Conservation (phyloP, 2,888 invertebrate species). For the Philaethria dido region DNA sequence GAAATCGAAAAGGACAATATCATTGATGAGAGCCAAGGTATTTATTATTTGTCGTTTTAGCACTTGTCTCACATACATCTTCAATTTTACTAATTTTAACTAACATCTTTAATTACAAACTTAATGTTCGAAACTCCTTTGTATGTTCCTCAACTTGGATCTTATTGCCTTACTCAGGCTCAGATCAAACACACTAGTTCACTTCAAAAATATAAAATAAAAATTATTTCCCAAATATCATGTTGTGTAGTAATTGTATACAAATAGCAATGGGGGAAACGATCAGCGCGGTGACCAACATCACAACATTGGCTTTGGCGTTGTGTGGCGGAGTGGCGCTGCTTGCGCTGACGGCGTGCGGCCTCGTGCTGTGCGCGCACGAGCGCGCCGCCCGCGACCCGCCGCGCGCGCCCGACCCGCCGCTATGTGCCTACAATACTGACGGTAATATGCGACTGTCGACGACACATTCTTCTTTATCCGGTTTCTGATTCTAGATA, state of each 20-base stretch:
- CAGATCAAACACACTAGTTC: background rate
- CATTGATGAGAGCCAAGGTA: constrained; percentile 58
- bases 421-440: constrained; percentile 73
- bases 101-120: background rate
- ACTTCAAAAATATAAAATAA: background rate
- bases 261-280: constrained; percentile 49
- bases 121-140: background rate
- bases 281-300: constrained; percentile 65
- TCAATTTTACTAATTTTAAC: too few species aligned
- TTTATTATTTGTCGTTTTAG: constrained; percentile 27
- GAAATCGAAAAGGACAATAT: constrained; percentile 65
- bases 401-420: constrained; percentile 62
- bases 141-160: too few species aligned
- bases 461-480: too few species aligned
- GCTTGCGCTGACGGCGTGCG: constrained; percentile 75
- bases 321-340: constrained; percentile 75
- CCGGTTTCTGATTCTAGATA: too few species aligned
- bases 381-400: constrained; percentile 59
- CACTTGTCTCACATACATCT: background rate
- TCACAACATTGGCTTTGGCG: constrained; percentile 69
- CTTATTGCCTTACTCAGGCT: background rate
- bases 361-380: constrained; percentile 74
- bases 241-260: background rate
- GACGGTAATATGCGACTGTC: constrained; percentile 61
- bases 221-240: background rate